Percentiles rank a stretch among this genome's conserved stretches.
Conservation (phyloP, 2,113 vertebrate genomes). For the Notiomystis cincta region DNA sequence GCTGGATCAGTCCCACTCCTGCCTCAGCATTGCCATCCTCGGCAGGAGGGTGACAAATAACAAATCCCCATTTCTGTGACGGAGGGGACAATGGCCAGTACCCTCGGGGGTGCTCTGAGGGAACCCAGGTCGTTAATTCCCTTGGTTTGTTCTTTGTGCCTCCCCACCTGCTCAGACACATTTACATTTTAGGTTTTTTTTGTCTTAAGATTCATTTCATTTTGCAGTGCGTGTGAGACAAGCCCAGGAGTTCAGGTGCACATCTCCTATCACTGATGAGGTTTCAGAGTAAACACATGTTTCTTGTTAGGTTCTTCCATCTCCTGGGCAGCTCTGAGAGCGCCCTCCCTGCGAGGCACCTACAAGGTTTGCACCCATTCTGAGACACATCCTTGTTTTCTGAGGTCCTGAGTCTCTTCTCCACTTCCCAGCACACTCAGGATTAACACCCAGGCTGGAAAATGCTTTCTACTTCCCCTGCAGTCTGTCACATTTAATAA, state of each 20-base stretch:
- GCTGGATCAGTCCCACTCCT: neutral
- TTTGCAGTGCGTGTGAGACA: fast-evolving
- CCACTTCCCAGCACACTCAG: neutral
- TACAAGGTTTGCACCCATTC: neutral
- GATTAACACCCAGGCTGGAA: neutral
- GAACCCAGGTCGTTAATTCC: neutral
- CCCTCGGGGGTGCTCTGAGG: neutral
- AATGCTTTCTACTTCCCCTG: neutral
- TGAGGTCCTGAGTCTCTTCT: neutral
- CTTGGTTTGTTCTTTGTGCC: neutral
- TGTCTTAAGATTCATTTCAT: neutral
- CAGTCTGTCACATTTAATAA: neutral
- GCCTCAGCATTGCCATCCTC: neutral
- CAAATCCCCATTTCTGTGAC: no score
- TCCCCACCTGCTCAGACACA: neutral
- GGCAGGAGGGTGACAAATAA: neutral
- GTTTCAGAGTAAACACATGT: neutral
- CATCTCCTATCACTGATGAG: neutral
- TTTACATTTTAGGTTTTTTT: neutral
- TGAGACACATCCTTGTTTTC: neutral
- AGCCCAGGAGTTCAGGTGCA: neutral
- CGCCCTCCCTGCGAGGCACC: fast-evolving
- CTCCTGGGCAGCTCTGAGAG: neutral
- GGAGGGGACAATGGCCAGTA: neutral
- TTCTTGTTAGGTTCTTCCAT: neutral